Evolutionary conservation across 2,113 vertebrate species (phyloP).

Genomic region (Macroglossus sobrinus): DNA sequence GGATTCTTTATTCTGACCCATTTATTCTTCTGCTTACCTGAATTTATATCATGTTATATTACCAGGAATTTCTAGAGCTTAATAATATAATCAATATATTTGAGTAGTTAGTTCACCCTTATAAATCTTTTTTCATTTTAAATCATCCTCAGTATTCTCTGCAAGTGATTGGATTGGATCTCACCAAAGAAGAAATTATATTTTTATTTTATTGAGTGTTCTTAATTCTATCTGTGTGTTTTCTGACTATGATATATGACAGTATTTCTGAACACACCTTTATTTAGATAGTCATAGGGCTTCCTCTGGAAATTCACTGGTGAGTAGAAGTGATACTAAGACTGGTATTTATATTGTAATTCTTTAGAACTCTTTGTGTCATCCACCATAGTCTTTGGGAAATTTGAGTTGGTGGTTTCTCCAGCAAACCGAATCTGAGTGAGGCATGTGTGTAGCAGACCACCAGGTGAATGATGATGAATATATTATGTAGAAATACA

Average conservation of each 20-base stretch:
- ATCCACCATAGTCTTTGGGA: background rate
- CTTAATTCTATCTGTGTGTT: background rate
- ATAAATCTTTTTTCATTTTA: background rate
- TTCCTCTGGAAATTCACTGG: background rate
- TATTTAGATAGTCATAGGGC: background rate
- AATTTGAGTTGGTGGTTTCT: background rate
- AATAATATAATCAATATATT: background rate
- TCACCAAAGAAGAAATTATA: background rate
- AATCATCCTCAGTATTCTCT: background rate
- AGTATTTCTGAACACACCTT: background rate
- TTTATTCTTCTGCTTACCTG: background rate
- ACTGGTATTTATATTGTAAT: background rate
- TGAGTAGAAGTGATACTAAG: background rate
- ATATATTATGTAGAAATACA: background rate
- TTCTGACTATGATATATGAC: background rate
- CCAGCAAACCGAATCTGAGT: background rate
- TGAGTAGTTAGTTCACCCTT: background rate
- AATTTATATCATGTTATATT: background rate
- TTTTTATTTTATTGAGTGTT: background rate
- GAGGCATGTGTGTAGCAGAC: background rate
- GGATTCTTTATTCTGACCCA: background rate
- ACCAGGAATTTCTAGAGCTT: background rate
- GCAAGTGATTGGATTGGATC: background rate
- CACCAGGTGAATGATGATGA: background rate
- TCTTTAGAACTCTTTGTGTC: background rate